phyloP scores from a whole-genome alignment of 1,140 invertebrate species.

The Aphelenchoides besseyi region DNA sequence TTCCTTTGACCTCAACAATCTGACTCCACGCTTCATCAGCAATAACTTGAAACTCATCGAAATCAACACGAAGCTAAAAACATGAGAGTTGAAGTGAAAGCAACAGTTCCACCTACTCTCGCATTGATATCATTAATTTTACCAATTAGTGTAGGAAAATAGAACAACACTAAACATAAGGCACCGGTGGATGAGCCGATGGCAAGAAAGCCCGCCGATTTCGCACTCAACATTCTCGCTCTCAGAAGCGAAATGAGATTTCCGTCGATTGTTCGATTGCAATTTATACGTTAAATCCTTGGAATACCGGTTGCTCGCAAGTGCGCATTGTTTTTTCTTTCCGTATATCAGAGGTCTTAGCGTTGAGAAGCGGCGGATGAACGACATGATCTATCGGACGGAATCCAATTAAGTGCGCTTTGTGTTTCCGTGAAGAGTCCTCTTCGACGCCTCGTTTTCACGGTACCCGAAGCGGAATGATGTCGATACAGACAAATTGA shows the following conservation, averaged over 20 bases:
- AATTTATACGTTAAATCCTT: background rate
- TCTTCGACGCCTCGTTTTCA: too few relatives aligned
- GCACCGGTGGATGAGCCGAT: constrained; percentile 11
- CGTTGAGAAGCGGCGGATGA: background rate
- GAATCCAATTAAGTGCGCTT: background rate
- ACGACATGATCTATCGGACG: background rate
- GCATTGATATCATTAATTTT: constrained; percentile 1
- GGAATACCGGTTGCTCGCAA: background rate
- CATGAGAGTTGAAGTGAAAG: background rate
- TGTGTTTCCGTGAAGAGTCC: background rate
- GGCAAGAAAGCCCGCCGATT: background rate
- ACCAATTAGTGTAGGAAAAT: background rate
- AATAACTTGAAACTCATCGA: constrained; percentile 6
- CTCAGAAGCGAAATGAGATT: constrained; percentile 19
- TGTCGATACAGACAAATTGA: background rate
- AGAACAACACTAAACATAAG: background rate
- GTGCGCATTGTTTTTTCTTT: background rate
- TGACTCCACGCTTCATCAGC: constrained; percentile 9
- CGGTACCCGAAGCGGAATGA: too few relatives aligned
- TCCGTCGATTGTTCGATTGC: background rate
- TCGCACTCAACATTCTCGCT: constrained; percentile 2
- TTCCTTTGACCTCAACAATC: background rate
- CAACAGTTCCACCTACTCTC: background rate
- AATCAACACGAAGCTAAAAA: background rate
- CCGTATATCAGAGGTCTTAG: background rate